Evolutionary conservation across 2,888 invertebrate species (phyloP).

Genomic region (Pachymerium ferrugineum): DNA sequence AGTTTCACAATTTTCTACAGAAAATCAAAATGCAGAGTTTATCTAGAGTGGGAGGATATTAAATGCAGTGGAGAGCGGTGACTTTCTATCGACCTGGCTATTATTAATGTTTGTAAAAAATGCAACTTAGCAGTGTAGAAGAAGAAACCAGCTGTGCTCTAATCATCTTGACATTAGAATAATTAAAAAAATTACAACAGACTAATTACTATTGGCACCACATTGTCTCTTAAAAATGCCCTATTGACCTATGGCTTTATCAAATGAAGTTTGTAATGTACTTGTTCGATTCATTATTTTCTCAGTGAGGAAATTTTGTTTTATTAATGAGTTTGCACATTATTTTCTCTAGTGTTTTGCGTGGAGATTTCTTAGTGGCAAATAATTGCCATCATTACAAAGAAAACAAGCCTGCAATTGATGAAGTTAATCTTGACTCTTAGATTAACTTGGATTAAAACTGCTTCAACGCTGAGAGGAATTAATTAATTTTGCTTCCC

Average conservation of each 20-base stretch:
- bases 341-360: not conserved
- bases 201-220: not conserved
- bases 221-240: too few relatives aligned
- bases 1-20: too few relatives aligned
- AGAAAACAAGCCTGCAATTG: slow-evolving; percentile 5
- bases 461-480: not conserved
- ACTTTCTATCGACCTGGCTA: too few relatives aligned
- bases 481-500: slow-evolving; percentile 2
- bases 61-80: too few relatives aligned
- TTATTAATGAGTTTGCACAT: not conserved
- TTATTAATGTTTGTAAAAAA: too few relatives aligned
- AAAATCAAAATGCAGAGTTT: too few relatives aligned
- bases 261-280: too few relatives aligned
- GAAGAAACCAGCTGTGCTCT: not conserved
- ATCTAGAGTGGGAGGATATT: too few relatives aligned
- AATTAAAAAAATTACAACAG: not conserved
- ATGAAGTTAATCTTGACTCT: slow-evolving; percentile 5
- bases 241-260: too few relatives aligned
- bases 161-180: not conserved
- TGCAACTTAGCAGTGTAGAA: not conserved
- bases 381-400: slow-evolving; percentile 1
- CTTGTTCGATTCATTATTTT: not conserved
- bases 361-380: not conserved
- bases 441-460: not conserved
- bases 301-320: too few relatives aligned